Evolutionary conservation across 1,140 invertebrate genomes (phyloP).

Genomic region (Amyelois transitella): DNA sequence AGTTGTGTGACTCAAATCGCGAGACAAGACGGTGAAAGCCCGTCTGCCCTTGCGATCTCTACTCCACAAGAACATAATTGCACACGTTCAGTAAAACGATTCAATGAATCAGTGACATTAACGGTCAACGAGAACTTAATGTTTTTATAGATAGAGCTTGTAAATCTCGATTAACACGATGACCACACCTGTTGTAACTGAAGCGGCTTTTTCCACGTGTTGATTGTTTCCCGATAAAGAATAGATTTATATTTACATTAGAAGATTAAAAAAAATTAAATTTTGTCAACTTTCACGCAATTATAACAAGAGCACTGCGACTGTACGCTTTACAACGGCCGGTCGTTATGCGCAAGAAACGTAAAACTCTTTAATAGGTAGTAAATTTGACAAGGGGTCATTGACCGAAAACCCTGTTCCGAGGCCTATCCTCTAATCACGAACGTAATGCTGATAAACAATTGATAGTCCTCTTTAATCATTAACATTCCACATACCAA

Average conservation of each 20-base stretch:
- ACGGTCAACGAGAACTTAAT: conserved; percentile 25
- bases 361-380: conserved; percentile 68
- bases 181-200: background rate
- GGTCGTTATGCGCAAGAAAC: conserved; percentile 45
- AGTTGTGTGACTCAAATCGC: conserved; percentile 22
- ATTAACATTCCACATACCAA: background rate
- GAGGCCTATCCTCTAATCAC: conserved; percentile 50
- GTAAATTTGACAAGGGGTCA: conserved; percentile 59
- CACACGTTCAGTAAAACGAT: conserved; percentile 52
- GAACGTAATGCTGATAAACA: conserved; percentile 32
- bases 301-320: conserved; percentile 17
- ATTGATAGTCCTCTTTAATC: background rate
- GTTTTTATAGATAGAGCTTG: conserved; percentile 13
- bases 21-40: conserved; percentile 60
- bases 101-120: conserved; percentile 45
- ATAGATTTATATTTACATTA: conserved; percentile 1
- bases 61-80: conserved; percentile 59
- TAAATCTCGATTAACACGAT: conserved; percentile 13
- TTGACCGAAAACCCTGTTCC: conserved; percentile 56
- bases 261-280: conserved; percentile 27
- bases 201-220: background rate
- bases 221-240: background rate
- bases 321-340: conserved; percentile 34
- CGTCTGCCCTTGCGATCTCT: conserved; percentile 64
- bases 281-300: conserved; percentile 22